Conservation (phyloP, 2,113 vertebrate species). For the Steatornis caripensis region DNA sequence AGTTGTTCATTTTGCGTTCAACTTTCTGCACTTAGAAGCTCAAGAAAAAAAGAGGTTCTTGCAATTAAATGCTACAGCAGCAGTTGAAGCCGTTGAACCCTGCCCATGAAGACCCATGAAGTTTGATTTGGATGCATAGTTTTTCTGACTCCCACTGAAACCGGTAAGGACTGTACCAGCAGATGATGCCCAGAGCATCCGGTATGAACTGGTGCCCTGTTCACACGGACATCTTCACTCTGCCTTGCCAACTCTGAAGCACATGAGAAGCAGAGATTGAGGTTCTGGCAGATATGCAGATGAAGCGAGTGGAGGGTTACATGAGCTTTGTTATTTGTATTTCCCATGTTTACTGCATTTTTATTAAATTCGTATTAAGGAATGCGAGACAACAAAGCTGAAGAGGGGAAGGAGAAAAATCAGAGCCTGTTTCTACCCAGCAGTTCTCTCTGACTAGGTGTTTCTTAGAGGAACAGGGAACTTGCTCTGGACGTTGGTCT, state of each 20-base stretch:
- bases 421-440: background rate
- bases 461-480: background rate
- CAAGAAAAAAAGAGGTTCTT: background rate
- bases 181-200: background rate
- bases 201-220: background rate
- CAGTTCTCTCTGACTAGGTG: background rate
- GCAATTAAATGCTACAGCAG: background rate
- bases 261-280: background rate
- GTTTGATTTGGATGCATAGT: background rate
- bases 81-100: background rate
- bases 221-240: background rate
- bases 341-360: background rate
- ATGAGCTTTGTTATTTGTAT: background rate
- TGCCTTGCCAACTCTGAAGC: background rate
- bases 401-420: background rate
- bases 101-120: background rate
- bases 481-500: background rate
- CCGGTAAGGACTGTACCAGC: background rate
- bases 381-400: background rate
- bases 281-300: background rate
- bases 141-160: background rate
- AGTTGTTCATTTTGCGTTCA: background rate
- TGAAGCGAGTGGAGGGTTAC: background rate
- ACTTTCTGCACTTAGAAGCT: background rate
- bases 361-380: background rate